Evolutionary conservation across 1,140 invertebrate genomes (phyloP).

Genomic region (Ctenoplectra terminalis): DNA sequence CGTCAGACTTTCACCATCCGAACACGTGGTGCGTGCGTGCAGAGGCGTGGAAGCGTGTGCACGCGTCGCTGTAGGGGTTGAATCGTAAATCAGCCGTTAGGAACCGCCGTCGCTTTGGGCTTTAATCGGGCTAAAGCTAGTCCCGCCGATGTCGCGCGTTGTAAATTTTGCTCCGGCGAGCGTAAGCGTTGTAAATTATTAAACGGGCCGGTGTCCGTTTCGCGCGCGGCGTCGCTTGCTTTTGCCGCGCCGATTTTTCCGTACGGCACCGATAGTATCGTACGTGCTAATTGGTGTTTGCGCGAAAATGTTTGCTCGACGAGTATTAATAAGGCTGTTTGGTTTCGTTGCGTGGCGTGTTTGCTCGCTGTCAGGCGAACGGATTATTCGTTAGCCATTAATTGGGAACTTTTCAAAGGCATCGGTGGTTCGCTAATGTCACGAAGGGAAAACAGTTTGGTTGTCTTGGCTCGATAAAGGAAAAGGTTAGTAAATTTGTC

Average conservation of each 20-base stretch:
- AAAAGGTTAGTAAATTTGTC: no score
- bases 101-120: conserved; percentile 18
- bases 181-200: conserved; percentile 49
- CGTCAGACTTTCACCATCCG: neutral
- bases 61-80: conserved; percentile 11
- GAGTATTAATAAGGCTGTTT: conserved; percentile 46
- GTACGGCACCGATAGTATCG: no score
- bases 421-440: neutral
- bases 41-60: conserved; percentile 20
- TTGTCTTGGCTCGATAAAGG: no score
- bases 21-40: no score
- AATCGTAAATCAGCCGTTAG: conserved; percentile 52
- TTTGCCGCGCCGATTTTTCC: conserved; percentile 17
- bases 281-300: conserved; percentile 29
- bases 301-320: conserved; percentile 14
- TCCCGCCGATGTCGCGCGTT: conserved; percentile 39
- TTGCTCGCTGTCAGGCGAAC: neutral
- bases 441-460: no score
- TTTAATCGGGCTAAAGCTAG: conserved; percentile 47
- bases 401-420: conserved; percentile 2
- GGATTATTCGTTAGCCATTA: conserved; percentile 26
- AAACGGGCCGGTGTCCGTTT: neutral
- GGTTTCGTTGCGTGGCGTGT: conserved; percentile 19
- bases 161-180: conserved; percentile 31
- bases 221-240: no score